A percentile compares a stretch with the other conserved stretches of the same genome.
Conservation (phyloP, 2,113 vertebrate genomes). For the Dissostichus mawsoni region DNA sequence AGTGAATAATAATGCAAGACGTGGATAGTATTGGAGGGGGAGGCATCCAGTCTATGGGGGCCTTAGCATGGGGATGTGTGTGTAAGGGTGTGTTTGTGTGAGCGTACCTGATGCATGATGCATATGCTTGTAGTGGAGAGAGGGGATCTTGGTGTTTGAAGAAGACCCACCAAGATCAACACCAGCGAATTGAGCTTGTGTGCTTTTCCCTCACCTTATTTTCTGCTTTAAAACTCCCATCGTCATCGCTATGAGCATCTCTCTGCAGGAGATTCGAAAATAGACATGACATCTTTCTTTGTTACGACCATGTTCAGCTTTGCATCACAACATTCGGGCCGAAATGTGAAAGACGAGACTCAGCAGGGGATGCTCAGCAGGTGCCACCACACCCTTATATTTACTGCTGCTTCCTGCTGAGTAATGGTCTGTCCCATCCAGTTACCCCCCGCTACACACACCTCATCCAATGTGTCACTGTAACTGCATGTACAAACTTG, state of each 20-base stretch:
- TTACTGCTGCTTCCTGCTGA: conserved; percentile 64
- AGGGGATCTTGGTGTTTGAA: conserved; percentile 28
- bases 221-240: conserved; percentile 20
- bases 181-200: conserved; percentile 9
- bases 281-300: conserved; percentile 53
- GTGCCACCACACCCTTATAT: conserved; percentile 46
- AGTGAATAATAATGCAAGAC: conserved; percentile 66
- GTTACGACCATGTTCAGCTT: conserved; percentile 30
- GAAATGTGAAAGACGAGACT: conserved; percentile 45
- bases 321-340: neutral
- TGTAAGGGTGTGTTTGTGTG: conserved; percentile 19
- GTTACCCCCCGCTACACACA: conserved; percentile 43
- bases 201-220: conserved; percentile 14
- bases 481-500: conserved; percentile 45
- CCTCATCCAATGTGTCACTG: conserved; percentile 56
- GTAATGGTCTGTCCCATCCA: conserved; percentile 50
- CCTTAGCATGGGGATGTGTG: conserved; percentile 36
- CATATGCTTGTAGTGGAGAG: conserved; percentile 14
- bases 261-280: conserved; percentile 50
- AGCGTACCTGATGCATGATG: conserved; percentile 13
- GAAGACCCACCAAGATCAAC: conserved; percentile 45
- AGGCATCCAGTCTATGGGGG: conserved; percentile 44
- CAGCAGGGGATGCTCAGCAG: conserved; percentile 35
- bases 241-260: conserved; percentile 18
- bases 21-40: conserved; percentile 42